Percentiles rank a stretch among this genome's conserved stretches.
phyloP scores from a whole-genome alignment of 1,140 invertebrate genomes.

The Galleria mellonella region DNA sequence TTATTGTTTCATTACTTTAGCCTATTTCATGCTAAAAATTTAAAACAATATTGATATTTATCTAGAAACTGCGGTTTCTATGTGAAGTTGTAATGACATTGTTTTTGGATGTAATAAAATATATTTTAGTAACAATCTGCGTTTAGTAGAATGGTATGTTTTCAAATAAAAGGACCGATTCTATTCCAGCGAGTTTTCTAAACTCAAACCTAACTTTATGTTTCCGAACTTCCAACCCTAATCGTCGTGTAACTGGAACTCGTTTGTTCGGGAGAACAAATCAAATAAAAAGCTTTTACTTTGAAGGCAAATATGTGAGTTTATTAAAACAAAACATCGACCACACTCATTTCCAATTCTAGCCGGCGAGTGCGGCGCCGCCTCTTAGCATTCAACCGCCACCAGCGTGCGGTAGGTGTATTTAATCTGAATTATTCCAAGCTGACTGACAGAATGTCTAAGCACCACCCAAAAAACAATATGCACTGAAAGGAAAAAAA shows the following conservation, averaged over 20 bases:
- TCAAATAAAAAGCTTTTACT: constrained; percentile 53
- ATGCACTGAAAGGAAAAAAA: constrained; percentile 31
- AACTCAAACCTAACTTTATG: constrained; percentile 14
- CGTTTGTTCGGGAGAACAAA: constrained; percentile 48
- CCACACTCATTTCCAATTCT: constrained; percentile 56
- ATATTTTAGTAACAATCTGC: neutral
- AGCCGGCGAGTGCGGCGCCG: constrained; percentile 29
- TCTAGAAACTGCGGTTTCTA: too few relatives aligned
- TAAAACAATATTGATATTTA: too few relatives aligned
- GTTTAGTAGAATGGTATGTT: neutral
- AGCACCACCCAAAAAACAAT: constrained; percentile 53
- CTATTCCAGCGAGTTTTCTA: constrained; percentile 1
- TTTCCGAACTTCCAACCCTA: constrained; percentile 19
- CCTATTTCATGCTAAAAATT: too few relatives aligned
- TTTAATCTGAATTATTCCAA: constrained; percentile 66
- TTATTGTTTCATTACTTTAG: too few relatives aligned
- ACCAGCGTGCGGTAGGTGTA: constrained; percentile 51
- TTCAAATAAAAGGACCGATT: constrained; percentile 5
- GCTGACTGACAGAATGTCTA: constrained; percentile 64
- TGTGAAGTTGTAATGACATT: too few relatives aligned
- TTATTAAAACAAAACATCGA: constrained; percentile 62
- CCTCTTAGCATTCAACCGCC: constrained; percentile 49
- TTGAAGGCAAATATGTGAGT: constrained; percentile 55
- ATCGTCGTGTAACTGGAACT: constrained; percentile 35
- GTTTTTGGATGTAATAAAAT: too few relatives aligned